Conservation (phyloP, 2,888 invertebrate genomes). For the Gandaritis pyraliata region DNA sequence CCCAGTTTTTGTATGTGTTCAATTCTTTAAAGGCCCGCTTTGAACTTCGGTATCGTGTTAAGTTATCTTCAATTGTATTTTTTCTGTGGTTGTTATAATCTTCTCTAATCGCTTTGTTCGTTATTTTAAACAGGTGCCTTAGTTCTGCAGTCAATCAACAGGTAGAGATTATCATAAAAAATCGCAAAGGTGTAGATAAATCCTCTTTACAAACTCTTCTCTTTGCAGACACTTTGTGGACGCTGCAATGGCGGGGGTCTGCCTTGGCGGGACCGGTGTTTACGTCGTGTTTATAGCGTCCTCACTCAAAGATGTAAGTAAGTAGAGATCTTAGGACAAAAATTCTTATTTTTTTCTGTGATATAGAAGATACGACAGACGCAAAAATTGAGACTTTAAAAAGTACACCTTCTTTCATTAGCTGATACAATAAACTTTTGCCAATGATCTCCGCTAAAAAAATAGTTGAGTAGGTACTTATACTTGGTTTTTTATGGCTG, state of each 20-base stretch:
- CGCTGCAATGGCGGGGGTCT: slow-evolving; percentile 87
- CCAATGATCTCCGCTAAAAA: too few relatives aligned
- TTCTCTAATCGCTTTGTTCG: neutral
- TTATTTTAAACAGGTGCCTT: neutral
- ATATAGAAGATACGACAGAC: too few relatives aligned
- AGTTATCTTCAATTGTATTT: neutral
- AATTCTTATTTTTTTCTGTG: too few relatives aligned
- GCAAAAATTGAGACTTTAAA: too few relatives aligned
- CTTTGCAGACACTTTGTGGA: slow-evolving; percentile 87
- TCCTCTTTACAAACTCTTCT: too few relatives aligned
- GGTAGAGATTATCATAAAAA: too few relatives aligned
- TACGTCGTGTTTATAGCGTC: slow-evolving; percentile 91
- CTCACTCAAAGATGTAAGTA: slow-evolving; percentile 86
- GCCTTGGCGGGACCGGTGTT: slow-evolving; percentile 89
- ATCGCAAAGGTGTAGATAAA: too few relatives aligned
- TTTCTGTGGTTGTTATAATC: neutral
- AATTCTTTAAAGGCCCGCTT: neutral
- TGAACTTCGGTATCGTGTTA: neutral
- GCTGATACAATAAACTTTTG: too few relatives aligned
- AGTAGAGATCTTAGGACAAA: neutral
- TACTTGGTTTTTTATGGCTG: too few relatives aligned
- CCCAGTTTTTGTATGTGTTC: too few relatives aligned
- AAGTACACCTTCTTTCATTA: too few relatives aligned
- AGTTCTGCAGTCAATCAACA: neutral
- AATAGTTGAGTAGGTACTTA: too few relatives aligned